These are phyloP conservation scores for Ivindomyrus marchei DNA, from an alignment of 2,113 vertebrate species.

Conservation along the genomic window DNA sequence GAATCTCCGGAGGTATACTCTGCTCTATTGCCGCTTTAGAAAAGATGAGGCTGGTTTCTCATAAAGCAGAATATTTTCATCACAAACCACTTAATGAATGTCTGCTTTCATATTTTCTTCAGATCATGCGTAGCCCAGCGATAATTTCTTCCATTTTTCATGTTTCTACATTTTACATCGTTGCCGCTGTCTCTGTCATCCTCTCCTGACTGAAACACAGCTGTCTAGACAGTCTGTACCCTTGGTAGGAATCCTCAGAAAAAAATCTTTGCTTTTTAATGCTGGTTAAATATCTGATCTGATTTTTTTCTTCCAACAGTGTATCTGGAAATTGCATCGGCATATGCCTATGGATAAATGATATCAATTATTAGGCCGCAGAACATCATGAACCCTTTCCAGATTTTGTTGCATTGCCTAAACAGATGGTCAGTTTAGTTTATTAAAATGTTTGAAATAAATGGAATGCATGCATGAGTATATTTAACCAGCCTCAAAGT, in stretches of 20 bases:
- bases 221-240: neutral
- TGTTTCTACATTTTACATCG: neutral
- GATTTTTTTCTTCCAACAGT: neutral
- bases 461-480: neutral
- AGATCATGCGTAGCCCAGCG: neutral
- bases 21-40: neutral
- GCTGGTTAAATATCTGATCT: neutral
- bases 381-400: neutral
- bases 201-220: neutral
- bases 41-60: neutral
- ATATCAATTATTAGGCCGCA: neutral
- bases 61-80: neutral
- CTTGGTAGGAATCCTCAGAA: neutral
- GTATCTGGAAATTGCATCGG: neutral
- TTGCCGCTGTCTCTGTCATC: neutral
- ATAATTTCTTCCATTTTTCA: neutral
- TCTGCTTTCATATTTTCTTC: neutral
- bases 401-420: neutral
- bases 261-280: neutral
- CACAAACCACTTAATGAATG: neutral
- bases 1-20: neutral
- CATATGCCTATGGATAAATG: neutral
- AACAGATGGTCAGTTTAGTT: conserved; percentile 6
- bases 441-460: neutral
- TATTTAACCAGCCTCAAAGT: neutral